Evolutionary conservation across 2,797 vertebrate genomes (phyloP).

Genomic region (Syngnathus rostellatus): DNA sequence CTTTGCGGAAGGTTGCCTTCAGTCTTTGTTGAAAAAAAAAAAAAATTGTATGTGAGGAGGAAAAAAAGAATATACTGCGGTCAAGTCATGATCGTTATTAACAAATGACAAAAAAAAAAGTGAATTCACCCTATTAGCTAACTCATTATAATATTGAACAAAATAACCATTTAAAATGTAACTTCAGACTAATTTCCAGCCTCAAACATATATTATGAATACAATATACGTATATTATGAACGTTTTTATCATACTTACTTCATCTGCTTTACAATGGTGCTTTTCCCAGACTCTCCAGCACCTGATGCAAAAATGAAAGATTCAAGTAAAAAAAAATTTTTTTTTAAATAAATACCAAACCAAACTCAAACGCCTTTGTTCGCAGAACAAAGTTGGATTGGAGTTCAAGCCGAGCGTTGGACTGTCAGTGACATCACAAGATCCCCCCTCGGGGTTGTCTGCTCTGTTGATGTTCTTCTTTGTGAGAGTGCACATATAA

Average conservation of each 20-base stretch:
- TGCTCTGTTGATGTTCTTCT: neutral
- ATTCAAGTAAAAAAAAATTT: constrained; percentile 9
- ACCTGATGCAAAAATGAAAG: constrained; percentile 56
- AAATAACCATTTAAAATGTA: neutral
- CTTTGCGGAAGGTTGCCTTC: too few relatives aligned
- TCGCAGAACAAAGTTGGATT: constrained; percentile 8
- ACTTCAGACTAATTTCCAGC: neutral
- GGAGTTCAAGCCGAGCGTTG: neutral
- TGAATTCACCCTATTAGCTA: too few relatives aligned
- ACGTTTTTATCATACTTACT: constrained; percentile 57
- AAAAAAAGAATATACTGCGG: neutral
- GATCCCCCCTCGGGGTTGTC: neutral
- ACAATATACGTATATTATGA: neutral
- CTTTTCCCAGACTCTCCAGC: constrained; percentile 80
- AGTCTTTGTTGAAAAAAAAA: neutral
- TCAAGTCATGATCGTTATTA: too few relatives aligned
- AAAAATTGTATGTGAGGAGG: neutral
- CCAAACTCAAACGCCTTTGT: neutral
- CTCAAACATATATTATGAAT: neutral
- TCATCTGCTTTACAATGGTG: constrained; percentile 82
- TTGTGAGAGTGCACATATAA: neutral
- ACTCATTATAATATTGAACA: neutral
- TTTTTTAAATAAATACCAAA: neutral
- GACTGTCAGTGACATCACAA: neutral
- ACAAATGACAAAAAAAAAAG: too few relatives aligned